Conservation (phyloP, 37 sponge, comb jelly and placozoan species). For the Corticium candelabrum region DNA sequence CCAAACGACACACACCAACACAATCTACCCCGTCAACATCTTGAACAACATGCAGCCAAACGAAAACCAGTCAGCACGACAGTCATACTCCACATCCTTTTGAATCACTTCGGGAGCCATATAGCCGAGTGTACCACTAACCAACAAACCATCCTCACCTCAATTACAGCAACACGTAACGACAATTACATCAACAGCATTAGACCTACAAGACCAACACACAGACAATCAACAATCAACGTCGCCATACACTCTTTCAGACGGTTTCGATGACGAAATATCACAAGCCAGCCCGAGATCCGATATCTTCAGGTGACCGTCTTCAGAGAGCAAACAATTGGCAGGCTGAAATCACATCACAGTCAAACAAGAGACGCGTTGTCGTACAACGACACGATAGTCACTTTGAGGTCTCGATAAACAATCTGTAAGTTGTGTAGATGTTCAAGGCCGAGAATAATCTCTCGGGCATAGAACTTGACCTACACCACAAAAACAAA, state of each 20-base stretch:
- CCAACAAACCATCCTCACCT: not conserved
- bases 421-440: slow-evolving; percentile 80
- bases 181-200: not conserved
- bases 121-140: slow-evolving; percentile 97
- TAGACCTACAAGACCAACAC: not conserved
- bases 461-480: slow-evolving; percentile 82
- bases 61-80: slow-evolving; percentile 96
- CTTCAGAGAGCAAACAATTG: slow-evolving; percentile 86
- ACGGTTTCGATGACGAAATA: slow-evolving; percentile 49
- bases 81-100: slow-evolving; percentile 81
- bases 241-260: slow-evolving; percentile 80
- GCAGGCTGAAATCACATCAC: slow-evolving; percentile 60
- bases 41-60: slow-evolving; percentile 94
- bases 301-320: slow-evolving; percentile 89
- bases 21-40: slow-evolving; percentile 66
- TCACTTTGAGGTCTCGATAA: slow-evolving; percentile 95
- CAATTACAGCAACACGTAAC: not conserved
- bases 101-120: slow-evolving; percentile 98
- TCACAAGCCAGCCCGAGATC: slow-evolving; percentile 94
- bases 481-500: slow-evolving; percentile 46
- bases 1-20: slow-evolving; percentile 13
- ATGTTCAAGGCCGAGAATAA: slow-evolving; percentile 93
- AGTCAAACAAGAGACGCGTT: too few relatives aligned
- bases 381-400: not conserved
- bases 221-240: not conserved